These are phyloP conservation scores for Drosophila malerkotliana DNA, from an alignment of 1,140 invertebrate genomes.

Conservation along the genomic window DNA sequence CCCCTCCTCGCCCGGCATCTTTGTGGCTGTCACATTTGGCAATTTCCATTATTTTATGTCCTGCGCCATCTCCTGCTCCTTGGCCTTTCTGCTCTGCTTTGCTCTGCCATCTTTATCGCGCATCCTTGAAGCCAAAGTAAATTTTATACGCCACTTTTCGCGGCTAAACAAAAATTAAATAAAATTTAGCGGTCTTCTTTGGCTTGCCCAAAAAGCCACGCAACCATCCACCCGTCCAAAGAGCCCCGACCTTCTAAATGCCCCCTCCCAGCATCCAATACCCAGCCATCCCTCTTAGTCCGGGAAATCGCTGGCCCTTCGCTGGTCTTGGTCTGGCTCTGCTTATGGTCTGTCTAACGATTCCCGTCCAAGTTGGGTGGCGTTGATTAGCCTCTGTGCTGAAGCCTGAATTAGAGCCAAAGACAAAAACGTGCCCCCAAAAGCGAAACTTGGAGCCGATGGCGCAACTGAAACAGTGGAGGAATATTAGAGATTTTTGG, in stretches of 20 bases:
- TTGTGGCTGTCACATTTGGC: constrained; percentile 80
- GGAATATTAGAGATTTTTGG: neutral
- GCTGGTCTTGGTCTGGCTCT: constrained; percentile 23
- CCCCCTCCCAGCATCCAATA: constrained; percentile 1
- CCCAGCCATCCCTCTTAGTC: neutral
- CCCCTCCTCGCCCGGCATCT: constrained; percentile 39
- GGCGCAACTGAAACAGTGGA: constrained; percentile 54
- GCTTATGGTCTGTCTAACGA: constrained; percentile 81
- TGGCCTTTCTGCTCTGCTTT: neutral
- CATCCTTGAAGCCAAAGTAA: constrained; percentile 72
- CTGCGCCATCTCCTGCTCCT: constrained; percentile 44
- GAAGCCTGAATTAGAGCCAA: constrained; percentile 75
- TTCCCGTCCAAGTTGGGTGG: constrained; percentile 75
- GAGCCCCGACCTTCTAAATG: constrained; percentile 1
- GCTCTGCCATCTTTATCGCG: constrained; percentile 31
- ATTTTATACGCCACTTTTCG: constrained; percentile 82
- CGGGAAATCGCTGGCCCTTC: constrained; percentile 23
- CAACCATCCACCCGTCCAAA: constrained; percentile 15
- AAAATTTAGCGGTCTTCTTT: constrained; percentile 80
- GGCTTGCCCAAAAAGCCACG: constrained; percentile 39
- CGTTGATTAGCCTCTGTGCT: constrained; percentile 77
- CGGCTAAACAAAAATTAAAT: constrained; percentile 82
- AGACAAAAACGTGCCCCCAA: constrained; percentile 78
- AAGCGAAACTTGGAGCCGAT: constrained; percentile 69
- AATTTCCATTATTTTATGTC: constrained; percentile 81